Evolutionary conservation across 2,888 invertebrate species (phyloP), one percentile per base, ranked within the genome.

Genomic region (Tenodera sinensis): DNA sequence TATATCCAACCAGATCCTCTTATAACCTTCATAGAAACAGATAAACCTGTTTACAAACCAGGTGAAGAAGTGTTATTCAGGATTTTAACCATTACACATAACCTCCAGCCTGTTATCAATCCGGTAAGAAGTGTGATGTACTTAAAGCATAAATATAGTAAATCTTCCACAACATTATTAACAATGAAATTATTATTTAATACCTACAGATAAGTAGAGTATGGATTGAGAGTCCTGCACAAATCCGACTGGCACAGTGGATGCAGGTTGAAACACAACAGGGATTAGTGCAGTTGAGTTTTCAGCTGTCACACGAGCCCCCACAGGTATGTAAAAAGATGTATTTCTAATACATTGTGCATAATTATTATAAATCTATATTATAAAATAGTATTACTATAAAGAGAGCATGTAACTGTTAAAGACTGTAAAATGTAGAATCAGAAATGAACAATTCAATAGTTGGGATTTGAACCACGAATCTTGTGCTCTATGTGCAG

Each of bases 151-250:
- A 87, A 54, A 27, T 42, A 87, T 90, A 34, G n/a, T 71, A 88
- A 90, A 84, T 88, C 15, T 86, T n/a, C 12, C 83, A 20, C 12
- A 86, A 20, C 28, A 71, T 84, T 30, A 34, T 84, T 83, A 30
- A 83, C 28, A n/a, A 54, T 88, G 28, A 82, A 6, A 85, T 81
- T 1, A 42, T 71, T 71, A 71, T 71, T 71, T 71, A 71, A 20
- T 3, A 0, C 54, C 92, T 93, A 3, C 91, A 96, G 96, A 94
- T 96, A 90, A 94, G 95, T 28, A 95, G 95, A 92, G 93, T 96
- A 87, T 95, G 95, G 95, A 94, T 96, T 25, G 95, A 96, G 92
- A 96, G 96, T 91, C 96, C 96, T 0, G 93, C 94, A 0, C 95
- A 95, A 0, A 94, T 95, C 0, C 94, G 95, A 8, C 95, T 96